phyloP scores from a whole-genome alignment of 2,797 vertebrate genomes.

The Numenius phaeopus region DNA sequence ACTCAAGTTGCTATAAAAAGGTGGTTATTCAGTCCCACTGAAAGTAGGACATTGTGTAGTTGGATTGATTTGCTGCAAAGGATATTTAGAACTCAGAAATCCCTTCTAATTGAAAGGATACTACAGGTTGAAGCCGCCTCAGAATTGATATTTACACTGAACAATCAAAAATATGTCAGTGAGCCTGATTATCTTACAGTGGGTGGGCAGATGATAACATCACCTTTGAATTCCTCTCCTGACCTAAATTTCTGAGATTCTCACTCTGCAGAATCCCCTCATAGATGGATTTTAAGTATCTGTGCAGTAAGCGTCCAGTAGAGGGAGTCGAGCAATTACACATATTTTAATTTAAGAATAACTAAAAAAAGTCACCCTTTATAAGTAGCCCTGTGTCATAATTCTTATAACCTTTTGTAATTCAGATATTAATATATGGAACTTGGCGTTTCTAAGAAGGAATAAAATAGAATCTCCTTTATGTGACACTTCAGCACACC shows the following conservation, averaged over 20 bases:
- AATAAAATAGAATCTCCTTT: not conserved
- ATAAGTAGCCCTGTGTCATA: not conserved
- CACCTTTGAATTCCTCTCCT: not conserved
- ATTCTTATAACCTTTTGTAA: not conserved
- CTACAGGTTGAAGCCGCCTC: not conserved
- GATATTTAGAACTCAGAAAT: not conserved
- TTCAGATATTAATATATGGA: not conserved
- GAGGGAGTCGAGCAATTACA: slow-evolving; percentile 56
- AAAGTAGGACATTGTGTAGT: not conserved
- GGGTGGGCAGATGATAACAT: not conserved
- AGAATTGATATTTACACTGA: not conserved
- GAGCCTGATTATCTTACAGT: not conserved
- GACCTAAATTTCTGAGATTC: not conserved
- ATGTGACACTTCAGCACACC: not conserved
- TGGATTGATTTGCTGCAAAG: not conserved
- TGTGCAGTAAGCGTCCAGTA: slow-evolving; percentile 25
- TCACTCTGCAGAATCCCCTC: not conserved
- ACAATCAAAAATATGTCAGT: not conserved
- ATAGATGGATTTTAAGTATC: not conserved
- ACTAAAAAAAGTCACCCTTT: not conserved
- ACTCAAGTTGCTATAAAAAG: not conserved
- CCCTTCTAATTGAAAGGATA: not conserved
- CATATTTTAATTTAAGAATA: not conserved
- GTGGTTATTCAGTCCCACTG: not conserved
- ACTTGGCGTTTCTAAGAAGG: not conserved